Evolutionary conservation across 2,113 vertebrate species (phyloP), one percentile per base, ranked within the genome.

Genomic region (Hippoglossus stenolepis): DNA sequence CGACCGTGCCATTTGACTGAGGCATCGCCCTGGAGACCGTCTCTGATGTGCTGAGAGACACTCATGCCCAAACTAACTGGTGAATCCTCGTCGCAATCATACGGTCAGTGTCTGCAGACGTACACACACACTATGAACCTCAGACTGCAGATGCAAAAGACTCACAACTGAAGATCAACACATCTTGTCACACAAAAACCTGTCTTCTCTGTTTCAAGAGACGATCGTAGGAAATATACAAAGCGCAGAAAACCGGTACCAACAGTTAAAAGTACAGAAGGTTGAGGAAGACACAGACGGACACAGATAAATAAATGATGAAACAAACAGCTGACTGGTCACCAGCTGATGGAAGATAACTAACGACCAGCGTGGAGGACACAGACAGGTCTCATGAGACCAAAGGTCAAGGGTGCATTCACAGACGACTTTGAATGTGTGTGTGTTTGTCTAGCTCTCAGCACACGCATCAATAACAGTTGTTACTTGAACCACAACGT

Each of bases 241-340:
- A 40, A 21, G 43, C 6, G 9, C 35, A 38, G 8, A 71, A 54
- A 15, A 31, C 6, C 6, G 5, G 63, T 56, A 26, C 26, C 20
- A 64, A 75, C 65, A 58, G 54, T 65, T 65, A 70, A 49, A 70
- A 53, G 64, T n/a, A 70, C 8, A 59, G 4, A n/a, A 24, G 40
- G 51, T 8, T 56, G 49, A 21, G 14, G 31, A 51, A 75, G 58
- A 69, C 45, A 24, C 47, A 72, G 26, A 70, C 3, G 28, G 59
- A 81, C n/a, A 65, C 54, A 83, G 73, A 26, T 92, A 35, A 87
- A 87, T 86, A 84, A 87, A 57, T 89, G 3, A 88, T 83, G 54
- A 77, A 11, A 70, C 61, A 65, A 76, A 73, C 63, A 73, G 79
- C 79, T 83, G 87, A 83, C 47, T 17, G 51, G 65, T 70, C 60